A percentile compares a stretch with the other conserved stretches of the same genome.
These are phyloP conservation scores for Rhabdornis inornatus DNA, from an alignment of 2,113 vertebrate species.

Conservation along the genomic window DNA sequence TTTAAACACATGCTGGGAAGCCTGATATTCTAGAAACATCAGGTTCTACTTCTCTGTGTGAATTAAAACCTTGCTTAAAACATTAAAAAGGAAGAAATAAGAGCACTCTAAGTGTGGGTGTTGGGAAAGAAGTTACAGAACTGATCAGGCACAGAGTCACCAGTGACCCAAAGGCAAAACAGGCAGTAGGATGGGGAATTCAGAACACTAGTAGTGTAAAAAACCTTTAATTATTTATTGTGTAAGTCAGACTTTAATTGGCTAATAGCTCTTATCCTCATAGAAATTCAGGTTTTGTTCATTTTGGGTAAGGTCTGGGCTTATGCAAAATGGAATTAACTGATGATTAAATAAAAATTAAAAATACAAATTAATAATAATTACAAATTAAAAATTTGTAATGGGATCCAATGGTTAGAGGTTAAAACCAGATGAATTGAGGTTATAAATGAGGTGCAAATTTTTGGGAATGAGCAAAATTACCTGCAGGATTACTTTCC, in stretches of 20 bases:
- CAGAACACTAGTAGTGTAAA: background rate
- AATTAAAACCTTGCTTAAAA: background rate
- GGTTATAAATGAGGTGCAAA: background rate
- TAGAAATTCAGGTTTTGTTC: background rate
- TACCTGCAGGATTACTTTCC: constrained; percentile 1
- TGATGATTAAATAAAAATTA: background rate
- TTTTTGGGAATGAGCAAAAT: background rate
- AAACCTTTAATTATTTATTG: background rate
- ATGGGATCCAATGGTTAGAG: background rate
- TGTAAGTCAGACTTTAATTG: background rate
- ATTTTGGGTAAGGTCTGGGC: background rate
- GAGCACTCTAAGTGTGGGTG: background rate
- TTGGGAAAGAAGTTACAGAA: background rate
- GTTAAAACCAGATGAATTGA: background rate
- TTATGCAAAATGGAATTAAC: background rate
- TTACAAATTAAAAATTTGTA: background rate
- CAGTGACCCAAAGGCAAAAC: background rate
- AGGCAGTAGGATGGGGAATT: background rate
- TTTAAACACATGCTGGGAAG: background rate
- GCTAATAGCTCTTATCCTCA: background rate
- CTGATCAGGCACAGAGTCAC: background rate
- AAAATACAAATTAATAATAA: too few relatives aligned
- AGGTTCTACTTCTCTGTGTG: background rate
- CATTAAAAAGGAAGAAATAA: background rate
- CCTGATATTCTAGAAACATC: background rate